Evolutionary conservation across 2,888 invertebrate genomes (phyloP), one percentile per base, ranked within the genome.

Genomic region (Sinopyrophorus schimmeli): DNA sequence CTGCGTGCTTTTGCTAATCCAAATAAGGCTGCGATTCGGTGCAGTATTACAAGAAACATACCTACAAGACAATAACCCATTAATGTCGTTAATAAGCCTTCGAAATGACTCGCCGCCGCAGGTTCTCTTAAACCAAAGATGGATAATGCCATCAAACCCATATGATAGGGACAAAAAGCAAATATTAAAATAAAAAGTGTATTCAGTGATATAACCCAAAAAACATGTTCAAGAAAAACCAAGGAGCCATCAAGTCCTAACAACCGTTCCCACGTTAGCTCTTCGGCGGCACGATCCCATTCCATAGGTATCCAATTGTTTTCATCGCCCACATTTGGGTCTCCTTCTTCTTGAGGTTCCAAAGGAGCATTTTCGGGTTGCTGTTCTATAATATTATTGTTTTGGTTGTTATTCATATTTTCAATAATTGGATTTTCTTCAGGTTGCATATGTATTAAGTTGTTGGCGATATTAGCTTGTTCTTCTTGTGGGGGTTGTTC

Each of bases 271-370:
- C 99, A 99, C 0, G 98, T 99, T 15, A 99, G 76, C 71, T 99
- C 99, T 68, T 97, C 99, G 6, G 92, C 94, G 0, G 95, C 95
- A 54, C 96, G 80, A 69, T 98, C 97, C 96, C 96, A 98, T 68
- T 97, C 97, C 82, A 97, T 93, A 0, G 95, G 96, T 74, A 97
- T 97, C 95, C 97, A 97, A 66, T 95, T 95, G 50, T 84, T 89
- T 64, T 89, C 89, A 66, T 89, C 87, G 3, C 84, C 83, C 18
- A 79, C 83, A 57, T 82, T 69, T 15, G 80, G 75, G 61, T 83
- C 79, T 64, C 77, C 80, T 35, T 66, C 67, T 12, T 62, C 67
- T 20, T 60, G 51, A 2, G 50, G 50, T 47, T 57, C 58, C 11
- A 10, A 32, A 15, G 34, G 53, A 34, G 38, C 26, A 17, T 44